Base-by-base conservation (phyloP, 1,140 invertebrate genomes). In the Drosophila parvula region DNA sequence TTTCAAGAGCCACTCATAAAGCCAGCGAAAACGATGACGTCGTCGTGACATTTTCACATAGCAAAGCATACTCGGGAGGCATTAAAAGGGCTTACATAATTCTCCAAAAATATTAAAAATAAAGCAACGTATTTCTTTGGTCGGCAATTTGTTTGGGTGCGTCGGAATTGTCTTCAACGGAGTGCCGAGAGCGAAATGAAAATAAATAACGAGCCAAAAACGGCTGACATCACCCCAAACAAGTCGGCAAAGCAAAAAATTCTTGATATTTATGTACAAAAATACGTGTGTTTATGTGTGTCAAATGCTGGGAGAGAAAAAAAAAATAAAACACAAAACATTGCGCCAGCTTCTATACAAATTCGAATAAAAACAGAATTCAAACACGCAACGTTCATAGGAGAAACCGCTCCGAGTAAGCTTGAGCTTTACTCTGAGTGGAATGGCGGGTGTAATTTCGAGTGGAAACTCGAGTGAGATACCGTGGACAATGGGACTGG, bases 171-270 rank as follows among this genome's bases (percentile, higher is more conserved):
- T 45, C 30, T 50, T 36, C 22, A 38, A 14, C 34, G 45, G 30
- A 50, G 45, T 14, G 59, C 44, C 43, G 58, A 51, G 34, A 55
- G 8, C 38, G 56, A 73, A 70, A 75, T 61, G 53, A 67, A 76
- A 70, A 75, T 58, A 70, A 77, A 56, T 41, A 57, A 74, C n/a
- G 10, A 62, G 53, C 51, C 53, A 61, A 58, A 55, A 62, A 44
- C 34, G 56, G 59, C 79, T 86, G 83, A 86, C 83, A 88, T 86
- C 83, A 86, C 65, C 64, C 65, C 40, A 59, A 83, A 88, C 76
- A 88, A 83, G 76, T 83, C 32, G 27, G 62, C 74, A 48, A 77
- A 76, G 62, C 74, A 48, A 77, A 76, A 76, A 67, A 67, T 57
- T 75, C 47, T 57, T 36, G 22, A 38, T 67, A 51, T 50, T 64